Base-by-base conservation (phyloP, 2,888 invertebrate species). In the Muscina levida region DNA sequence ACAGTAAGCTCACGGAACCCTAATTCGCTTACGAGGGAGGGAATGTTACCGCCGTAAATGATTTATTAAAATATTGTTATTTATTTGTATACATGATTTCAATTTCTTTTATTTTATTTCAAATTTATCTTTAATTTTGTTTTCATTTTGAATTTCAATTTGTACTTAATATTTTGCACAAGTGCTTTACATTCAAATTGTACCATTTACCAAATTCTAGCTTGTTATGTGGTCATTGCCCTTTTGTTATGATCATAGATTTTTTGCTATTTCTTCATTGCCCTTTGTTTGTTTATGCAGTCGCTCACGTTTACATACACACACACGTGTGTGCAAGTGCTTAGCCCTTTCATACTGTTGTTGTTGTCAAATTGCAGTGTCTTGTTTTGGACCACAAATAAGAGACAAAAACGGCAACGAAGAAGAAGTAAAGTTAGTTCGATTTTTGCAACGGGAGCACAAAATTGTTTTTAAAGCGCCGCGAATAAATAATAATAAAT, bases 1-100 rank as follows among this genome's bases (percentile, higher is more conserved):
- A 56, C 24, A 26, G 72, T 37, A 72, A 77, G 57, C 67, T 77
- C 56, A 67, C 26, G 5, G 17, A 1, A 31, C 22, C 72, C 26
- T 72, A 62, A 56, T 46, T 76, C 65, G 70, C 62, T 76, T 76
- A 71, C 76, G 65, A 62, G 46, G 48, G 53, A 42, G 71, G 56
- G 65, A 62, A 71, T 71, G 71, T 76, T 76, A 71, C 76, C 76
- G 53, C 71, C 65, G 71, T 17, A 62, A 70, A 24, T 66, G 65
- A 42, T 5, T 51, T 56, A 10, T 56, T 56, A 42, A 10, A 13
- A 2, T 13, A 2, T 42, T 42, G 42, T 42, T n/a, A n/a, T n/a
- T n/a, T n/a, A n/a, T n/a, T n/a, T n/a, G n/a, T n/a, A n/a, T n/a
- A n/a, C n/a, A n/a, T n/a, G n/a, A n/a, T n/a, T n/a, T n/a, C n/a